Evolutionary conservation across 2,888 invertebrate species (phyloP).

Genomic region (Lithophane ornitopus): DNA sequence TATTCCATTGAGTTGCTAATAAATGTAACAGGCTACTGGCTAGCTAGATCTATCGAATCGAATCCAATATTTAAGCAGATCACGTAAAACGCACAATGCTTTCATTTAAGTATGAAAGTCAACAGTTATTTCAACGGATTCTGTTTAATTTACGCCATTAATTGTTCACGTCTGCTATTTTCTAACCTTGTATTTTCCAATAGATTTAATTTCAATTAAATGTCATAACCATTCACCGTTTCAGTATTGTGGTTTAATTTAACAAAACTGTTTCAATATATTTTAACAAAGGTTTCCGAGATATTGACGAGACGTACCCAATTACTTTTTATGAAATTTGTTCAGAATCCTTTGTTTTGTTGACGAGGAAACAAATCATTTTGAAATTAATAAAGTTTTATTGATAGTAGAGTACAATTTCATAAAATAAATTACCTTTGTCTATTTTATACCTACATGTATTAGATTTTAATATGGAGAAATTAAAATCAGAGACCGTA

Average conservation of each 20-base stretch:
- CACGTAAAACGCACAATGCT: neutral
- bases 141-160: neutral
- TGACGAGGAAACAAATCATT: conserved; percentile 26
- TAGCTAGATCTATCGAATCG: neutral
- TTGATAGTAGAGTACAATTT: neutral
- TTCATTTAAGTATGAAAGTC: neutral
- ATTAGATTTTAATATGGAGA: too few relatives aligned
- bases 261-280: conserved; percentile 26
- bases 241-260: conserved; percentile 16
- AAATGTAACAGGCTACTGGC: neutral
- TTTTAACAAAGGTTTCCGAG: conserved; percentile 34
- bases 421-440: neutral
- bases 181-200: neutral
- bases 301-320: conserved; percentile 25
- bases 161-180: neutral
- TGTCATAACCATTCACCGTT: neutral
- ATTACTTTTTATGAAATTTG: conserved; percentile 40
- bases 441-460: conserved; percentile 2
- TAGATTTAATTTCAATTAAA: conserved; percentile 16
- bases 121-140: neutral
- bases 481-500: too few relatives aligned
- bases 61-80: neutral
- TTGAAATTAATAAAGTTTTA: conserved; percentile 42
- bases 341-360: conserved; percentile 24
- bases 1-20: neutral